Percentiles rank a stretch among this genome's conserved stretches.
Conservation (phyloP, 2,797 vertebrate genomes). For the Balearica regulorum region DNA sequence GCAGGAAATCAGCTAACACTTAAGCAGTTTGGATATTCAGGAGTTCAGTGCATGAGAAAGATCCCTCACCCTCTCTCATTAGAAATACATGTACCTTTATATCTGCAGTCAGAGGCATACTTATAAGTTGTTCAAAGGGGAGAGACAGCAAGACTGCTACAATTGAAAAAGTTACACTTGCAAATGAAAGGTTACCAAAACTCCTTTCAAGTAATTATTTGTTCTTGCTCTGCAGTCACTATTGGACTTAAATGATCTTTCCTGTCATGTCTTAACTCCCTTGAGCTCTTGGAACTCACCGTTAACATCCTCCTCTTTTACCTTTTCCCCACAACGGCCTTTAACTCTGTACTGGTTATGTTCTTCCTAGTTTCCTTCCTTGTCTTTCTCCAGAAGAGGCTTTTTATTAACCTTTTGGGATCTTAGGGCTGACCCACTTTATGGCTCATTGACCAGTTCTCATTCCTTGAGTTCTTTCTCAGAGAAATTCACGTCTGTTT, state of each 20-base stretch:
- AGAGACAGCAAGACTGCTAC: neutral
- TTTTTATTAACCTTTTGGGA: slow-evolving; percentile 45
- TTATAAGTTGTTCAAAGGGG: neutral
- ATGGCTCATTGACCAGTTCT: slow-evolving; percentile 36
- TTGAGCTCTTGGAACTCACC: neutral
- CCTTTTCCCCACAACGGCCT: neutral
- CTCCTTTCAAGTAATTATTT: neutral
- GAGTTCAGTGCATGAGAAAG: rapidly evolving
- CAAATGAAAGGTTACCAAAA: neutral
- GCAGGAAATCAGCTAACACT: neutral
- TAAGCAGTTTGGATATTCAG: neutral
- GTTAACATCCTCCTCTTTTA: neutral
- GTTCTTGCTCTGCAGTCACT: neutral
- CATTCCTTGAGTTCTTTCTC: slow-evolving; percentile 58
- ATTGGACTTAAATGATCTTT: neutral
- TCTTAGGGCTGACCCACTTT: neutral
- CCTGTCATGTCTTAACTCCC: neutral
- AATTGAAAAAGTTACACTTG: neutral
- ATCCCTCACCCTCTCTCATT: neutral
- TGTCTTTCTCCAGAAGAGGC: neutral
- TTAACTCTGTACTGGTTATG: neutral
- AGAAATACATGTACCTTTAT: neutral
- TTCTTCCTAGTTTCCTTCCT: neutral
- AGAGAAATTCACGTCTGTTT: slow-evolving; percentile 6
- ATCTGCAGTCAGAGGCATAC: neutral